These are phyloP conservation scores for Neosilurus hyrtlii DNA, from an alignment of 2,797 vertebrate genomes.

Conservation along the genomic window DNA sequence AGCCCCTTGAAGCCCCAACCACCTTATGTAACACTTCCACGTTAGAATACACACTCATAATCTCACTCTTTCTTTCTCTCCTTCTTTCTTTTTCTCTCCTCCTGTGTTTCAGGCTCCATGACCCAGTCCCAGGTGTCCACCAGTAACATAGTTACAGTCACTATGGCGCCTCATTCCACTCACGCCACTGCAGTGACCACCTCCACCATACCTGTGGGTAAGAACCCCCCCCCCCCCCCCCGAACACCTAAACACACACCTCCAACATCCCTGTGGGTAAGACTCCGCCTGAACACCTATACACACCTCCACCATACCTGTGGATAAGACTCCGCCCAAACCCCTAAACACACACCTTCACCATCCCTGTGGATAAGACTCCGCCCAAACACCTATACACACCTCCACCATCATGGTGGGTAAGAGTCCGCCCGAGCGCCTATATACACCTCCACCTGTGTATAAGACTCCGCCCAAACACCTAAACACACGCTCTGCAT, in stretches of 20 bases:
- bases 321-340: background rate
- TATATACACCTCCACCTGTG: too few relatives aligned
- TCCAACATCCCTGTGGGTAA: background rate
- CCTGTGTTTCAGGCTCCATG: conserved; percentile 75
- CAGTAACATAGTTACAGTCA: conserved; percentile 94
- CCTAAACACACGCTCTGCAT: too few relatives aligned
- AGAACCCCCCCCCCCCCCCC: conserved; percentile 59
- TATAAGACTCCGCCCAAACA: too few relatives aligned
- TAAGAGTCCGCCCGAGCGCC: too few relatives aligned
- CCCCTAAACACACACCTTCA: background rate
- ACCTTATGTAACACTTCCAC: too few relatives aligned
- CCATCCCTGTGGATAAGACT: background rate
- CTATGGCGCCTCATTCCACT: conserved; percentile 94
- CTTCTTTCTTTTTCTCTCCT: background rate
- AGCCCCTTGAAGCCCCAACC: background rate
- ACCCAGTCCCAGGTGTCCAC: conserved; percentile 90
- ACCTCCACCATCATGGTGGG: background rate
- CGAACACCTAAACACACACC: background rate
- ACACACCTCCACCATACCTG: background rate
- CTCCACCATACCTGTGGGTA: conserved; percentile 95
- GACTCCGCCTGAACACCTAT: background rate
- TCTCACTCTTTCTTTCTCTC: background rate
- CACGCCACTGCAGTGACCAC: conserved; percentile 93
- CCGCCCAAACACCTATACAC: background rate
- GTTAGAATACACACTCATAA: too few relatives aligned